phyloP scores from a whole-genome alignment of 2,888 invertebrate genomes.

The Drosophila picticornis region DNA sequence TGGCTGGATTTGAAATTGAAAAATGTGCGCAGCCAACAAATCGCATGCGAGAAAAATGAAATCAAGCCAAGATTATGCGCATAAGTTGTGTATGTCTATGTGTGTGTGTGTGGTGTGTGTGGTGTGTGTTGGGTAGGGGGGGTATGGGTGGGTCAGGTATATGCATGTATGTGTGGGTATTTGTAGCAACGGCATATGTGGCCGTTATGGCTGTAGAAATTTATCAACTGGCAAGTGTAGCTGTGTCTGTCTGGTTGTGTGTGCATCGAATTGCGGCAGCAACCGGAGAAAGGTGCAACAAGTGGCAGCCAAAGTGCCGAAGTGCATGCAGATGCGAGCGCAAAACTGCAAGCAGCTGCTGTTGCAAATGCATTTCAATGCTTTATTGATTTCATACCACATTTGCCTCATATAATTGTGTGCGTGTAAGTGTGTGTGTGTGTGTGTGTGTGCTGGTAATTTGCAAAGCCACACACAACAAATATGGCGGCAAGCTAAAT shows the following conservation, averaged over 20 bases:
- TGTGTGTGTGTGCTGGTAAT: constrained; percentile 42
- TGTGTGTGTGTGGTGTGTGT: constrained; percentile 3
- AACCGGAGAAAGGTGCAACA: constrained; percentile 75
- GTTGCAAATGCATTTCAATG: constrained; percentile 62
- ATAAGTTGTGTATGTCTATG: constrained; percentile 58
- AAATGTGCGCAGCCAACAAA: constrained; percentile 66
- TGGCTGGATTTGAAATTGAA: constrained; percentile 73
- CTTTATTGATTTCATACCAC: constrained; percentile 78
- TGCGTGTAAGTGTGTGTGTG: constrained; percentile 46
- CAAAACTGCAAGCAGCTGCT: constrained; percentile 50
- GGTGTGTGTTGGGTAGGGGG: constrained; percentile 1
- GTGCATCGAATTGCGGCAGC: constrained; percentile 60
- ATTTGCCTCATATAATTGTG: constrained; percentile 61
- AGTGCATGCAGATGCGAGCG: constrained; percentile 57
- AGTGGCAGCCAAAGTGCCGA: constrained; percentile 68
- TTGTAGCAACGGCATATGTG: constrained; percentile 71
- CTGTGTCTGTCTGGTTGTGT: constrained; percentile 21
- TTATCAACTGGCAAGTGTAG: constrained; percentile 64
- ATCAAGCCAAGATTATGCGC: constrained; percentile 81
- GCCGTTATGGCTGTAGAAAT: constrained; percentile 76
- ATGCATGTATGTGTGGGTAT: constrained; percentile 22
- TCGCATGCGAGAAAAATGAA: constrained; percentile 79
- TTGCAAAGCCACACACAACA: constrained; percentile 14
- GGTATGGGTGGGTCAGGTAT: neutral
- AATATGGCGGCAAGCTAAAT: constrained; percentile 18